These are phyloP conservation scores for Cepaea nemoralis DNA, from an alignment of 1,140 invertebrate species.

Conservation along the genomic window DNA sequence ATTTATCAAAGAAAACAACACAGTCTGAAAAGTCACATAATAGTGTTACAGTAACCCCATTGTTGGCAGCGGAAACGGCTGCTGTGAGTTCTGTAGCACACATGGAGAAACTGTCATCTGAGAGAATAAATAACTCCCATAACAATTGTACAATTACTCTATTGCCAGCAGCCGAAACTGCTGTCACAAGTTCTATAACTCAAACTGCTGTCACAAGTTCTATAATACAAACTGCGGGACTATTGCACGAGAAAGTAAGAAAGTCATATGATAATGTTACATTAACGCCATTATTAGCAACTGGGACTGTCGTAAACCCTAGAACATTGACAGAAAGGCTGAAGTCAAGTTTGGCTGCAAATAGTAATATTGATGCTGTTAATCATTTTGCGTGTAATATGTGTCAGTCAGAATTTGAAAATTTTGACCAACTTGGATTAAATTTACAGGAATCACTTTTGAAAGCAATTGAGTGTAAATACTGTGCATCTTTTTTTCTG, in stretches of 20 bases:
- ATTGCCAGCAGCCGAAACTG: too few relatives aligned
- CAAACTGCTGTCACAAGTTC: too few relatives aligned
- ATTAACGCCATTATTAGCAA: too few relatives aligned
- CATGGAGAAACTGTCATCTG: background rate
- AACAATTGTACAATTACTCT: too few relatives aligned
- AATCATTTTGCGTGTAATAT: background rate
- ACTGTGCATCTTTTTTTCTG: slow-evolving; percentile 15
- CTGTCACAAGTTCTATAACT: too few relatives aligned
- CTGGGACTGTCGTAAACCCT: too few relatives aligned
- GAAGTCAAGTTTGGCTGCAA: background rate
- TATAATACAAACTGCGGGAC: too few relatives aligned
- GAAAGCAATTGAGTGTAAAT: slow-evolving; percentile 15
- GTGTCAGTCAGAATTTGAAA: background rate
- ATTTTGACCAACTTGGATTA: background rate
- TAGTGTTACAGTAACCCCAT: background rate
- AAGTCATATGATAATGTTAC: too few relatives aligned
- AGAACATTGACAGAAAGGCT: too few relatives aligned
- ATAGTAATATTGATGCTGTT: background rate
- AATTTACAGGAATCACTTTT: background rate
- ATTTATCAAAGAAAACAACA: background rate
- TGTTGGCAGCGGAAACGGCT: background rate
- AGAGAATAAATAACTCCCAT: too few relatives aligned
- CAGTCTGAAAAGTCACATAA: background rate
- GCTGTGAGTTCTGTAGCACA: background rate
- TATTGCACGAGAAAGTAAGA: too few relatives aligned